Evolutionary conservation across 2,113 vertebrate species (phyloP), one percentile per base, ranked within the genome.

Genomic region (Campylorhamphus procurvoides): DNA sequence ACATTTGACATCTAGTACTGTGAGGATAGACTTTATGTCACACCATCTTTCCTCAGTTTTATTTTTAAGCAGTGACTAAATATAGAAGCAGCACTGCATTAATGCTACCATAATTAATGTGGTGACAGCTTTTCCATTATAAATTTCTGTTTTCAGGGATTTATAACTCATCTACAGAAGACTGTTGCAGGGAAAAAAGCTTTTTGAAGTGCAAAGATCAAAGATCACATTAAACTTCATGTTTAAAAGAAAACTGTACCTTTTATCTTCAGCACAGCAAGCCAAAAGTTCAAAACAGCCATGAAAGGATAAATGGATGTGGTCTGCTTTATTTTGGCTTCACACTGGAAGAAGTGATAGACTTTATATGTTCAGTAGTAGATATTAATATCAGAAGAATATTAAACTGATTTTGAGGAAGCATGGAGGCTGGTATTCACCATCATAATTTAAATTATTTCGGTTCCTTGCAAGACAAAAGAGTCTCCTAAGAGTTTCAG

Each of bases 121-220:
- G 74, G 8, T 91, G 68, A 84, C 59, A 87, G 63, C 10, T 91
- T 93, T 93, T 84, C 73, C 62, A 60, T 81, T 77, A 83, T n/a
- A 74, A 89, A 91, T 83, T 75, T 91, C 78, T 92, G 52, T 49
- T 97, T 93, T 89, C 44, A 62, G 63, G 64, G 68, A 52, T 82
- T 88, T 84, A 74, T 69, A 96, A 80, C 69, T 88, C 69, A 67
- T 93, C 85, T 85, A 28, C 58, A 74, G 63, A 93, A 94, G 59
- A 77, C 72, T 66, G 64, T 94, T 87, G 18, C 55, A 86, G 64
- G 42, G 44, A 42, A 89, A 92, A 84, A 88, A 56, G 14, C 56
- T 89, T 96, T 96, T 81, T 97, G 90, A 95, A 96, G 85, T 93
- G 12, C 17, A 52, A 93, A 94, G 83, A 92, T 94, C 85, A 96